Evolutionary conservation across 2,888 invertebrate genomes (phyloP).

Genomic region (Andrena marginata): DNA sequence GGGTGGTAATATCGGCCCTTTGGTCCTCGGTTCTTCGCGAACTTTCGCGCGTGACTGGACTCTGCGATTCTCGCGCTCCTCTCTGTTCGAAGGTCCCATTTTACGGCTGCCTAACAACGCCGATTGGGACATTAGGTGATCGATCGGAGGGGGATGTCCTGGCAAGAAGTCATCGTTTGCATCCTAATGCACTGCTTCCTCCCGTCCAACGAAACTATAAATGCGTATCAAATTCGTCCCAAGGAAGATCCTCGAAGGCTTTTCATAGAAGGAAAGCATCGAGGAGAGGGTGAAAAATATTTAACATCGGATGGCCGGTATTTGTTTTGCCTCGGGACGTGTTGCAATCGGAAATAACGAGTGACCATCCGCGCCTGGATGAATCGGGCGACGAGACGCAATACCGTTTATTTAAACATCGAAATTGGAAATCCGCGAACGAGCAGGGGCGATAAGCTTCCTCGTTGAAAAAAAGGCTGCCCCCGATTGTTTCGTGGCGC

Average conservation of each 20-base stretch:
- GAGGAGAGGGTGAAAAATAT: not conserved
- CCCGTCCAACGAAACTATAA: not conserved
- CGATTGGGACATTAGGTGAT: conserved; percentile 2
- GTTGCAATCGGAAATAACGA: conserved; percentile 21
- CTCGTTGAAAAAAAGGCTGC: conserved; percentile 34
- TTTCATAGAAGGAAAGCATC: no score
- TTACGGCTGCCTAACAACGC: conserved; percentile 14
- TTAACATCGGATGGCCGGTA: not conserved
- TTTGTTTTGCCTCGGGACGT: not conserved
- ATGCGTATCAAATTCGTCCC: not conserved
- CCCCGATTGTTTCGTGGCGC: not conserved
- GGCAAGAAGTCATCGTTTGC: not conserved
- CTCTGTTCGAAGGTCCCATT: not conserved
- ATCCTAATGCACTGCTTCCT: not conserved
- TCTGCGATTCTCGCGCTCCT: not conserved
- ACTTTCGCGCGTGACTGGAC: conserved; percentile 13
- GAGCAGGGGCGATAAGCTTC: conserved; percentile 24
- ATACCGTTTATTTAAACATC: conserved; percentile 45
- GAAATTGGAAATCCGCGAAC: conserved; percentile 48
- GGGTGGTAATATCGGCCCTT: conserved; percentile 6
- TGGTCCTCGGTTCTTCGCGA: conserved; percentile 8
- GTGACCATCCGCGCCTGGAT: not conserved
- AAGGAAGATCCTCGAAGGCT: no score
- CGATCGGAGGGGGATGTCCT: not conserved
- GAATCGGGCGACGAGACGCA: not conserved